phyloP scores from a whole-genome alignment of 2,113 vertebrate species.

The Gopherus evgoodei region DNA sequence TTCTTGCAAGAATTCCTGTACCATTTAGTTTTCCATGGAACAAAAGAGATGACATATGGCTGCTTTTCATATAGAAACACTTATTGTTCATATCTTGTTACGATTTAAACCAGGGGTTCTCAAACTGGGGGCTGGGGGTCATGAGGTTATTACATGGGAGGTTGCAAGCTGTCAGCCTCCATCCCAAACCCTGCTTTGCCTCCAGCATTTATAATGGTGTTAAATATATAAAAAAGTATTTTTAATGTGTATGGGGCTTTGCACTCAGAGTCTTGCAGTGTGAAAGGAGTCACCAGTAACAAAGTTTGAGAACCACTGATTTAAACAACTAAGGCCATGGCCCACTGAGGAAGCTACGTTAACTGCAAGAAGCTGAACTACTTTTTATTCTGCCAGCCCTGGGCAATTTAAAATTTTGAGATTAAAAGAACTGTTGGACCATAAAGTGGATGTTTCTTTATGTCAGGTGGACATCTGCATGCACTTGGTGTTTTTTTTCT shows the following conservation, averaged over 20 bases:
- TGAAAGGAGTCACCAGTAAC: too few species aligned
- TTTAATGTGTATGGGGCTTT: too few species aligned
- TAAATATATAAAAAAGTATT: too few species aligned
- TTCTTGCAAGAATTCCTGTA: slow-evolving; percentile 8
- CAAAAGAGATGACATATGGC: neutral
- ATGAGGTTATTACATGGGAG: too few species aligned
- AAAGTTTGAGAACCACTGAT: too few species aligned
- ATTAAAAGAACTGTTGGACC: neutral
- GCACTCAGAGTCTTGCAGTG: too few species aligned
- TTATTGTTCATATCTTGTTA: neutral
- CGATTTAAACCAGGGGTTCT: neutral
- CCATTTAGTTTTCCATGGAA: neutral
- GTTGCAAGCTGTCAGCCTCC: too few species aligned
- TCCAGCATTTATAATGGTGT: too few species aligned
- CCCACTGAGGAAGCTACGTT: neutral
- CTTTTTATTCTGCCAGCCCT: neutral
- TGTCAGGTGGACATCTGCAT: neutral
- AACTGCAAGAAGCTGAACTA: neutral
- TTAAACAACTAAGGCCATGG: neutral
- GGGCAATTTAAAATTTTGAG: neutral
- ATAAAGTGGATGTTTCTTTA: neutral
- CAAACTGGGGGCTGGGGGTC: too few species aligned
- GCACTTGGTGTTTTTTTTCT: neutral
- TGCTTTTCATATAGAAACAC: neutral
- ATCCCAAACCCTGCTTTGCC: too few species aligned